Conservation (phyloP, 2,113 vertebrate species). For the Chloebia gouldiae region DNA sequence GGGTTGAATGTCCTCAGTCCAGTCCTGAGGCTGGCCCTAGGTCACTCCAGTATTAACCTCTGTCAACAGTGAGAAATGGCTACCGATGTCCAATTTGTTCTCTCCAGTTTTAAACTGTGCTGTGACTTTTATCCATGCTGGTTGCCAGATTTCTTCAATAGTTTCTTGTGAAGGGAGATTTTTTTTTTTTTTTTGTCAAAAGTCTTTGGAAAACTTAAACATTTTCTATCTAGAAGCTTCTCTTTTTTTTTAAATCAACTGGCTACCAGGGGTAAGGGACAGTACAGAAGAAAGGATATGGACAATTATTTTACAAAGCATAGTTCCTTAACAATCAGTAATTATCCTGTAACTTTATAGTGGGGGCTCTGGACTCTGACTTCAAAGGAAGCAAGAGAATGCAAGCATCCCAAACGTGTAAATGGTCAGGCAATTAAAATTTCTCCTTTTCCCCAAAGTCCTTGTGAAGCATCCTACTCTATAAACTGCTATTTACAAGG, state of each 20-base stretch:
- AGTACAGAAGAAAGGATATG: neutral
- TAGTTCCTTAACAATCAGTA: neutral
- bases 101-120: neutral
- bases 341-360: neutral
- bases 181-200: neutral
- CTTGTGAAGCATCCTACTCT: neutral
- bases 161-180: neutral
- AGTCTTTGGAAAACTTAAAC: neutral
- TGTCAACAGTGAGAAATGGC: slow-evolving; percentile 25
- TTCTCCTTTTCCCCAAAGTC: neutral
- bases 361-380: neutral
- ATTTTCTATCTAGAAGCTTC: neutral
- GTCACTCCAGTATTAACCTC: neutral
- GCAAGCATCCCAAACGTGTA: neutral
- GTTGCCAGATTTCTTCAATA: neutral
- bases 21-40: neutral
- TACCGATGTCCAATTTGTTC: neutral
- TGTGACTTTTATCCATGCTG: neutral
- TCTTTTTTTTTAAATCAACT: neutral
- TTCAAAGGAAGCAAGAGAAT: neutral
- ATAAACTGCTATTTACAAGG: slow-evolving; percentile 11
- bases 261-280: neutral
- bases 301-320: neutral
- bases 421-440: slow-evolving; percentile 22
- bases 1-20: neutral